A percentile compares a stretch with the other conserved stretches of the same genome.
These are phyloP conservation scores for Petrocephalus zakoni DNA, from an alignment of 2,113 vertebrate species.

Conservation along the genomic window DNA sequence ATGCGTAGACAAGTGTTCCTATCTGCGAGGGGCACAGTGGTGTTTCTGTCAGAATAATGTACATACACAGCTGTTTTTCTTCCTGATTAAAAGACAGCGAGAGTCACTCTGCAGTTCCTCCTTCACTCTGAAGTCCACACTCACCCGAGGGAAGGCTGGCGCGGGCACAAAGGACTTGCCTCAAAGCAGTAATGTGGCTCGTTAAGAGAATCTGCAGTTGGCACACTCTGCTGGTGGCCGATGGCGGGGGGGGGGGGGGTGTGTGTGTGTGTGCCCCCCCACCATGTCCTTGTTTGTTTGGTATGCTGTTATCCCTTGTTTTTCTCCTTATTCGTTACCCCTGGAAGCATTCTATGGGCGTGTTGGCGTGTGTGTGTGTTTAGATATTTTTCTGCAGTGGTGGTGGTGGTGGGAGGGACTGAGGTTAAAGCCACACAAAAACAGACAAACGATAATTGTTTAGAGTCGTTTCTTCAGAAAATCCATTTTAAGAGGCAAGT, in stretches of 20 bases:
- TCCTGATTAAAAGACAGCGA: neutral
- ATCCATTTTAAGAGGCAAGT: neutral
- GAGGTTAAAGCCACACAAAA: neutral
- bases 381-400: neutral
- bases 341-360: neutral
- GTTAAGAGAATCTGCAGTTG: conserved; percentile 8
- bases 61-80: neutral
- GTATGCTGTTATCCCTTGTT: neutral
- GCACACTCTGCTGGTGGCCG: neutral
- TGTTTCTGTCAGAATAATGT: neutral
- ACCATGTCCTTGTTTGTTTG: neutral
- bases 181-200: conserved; percentile 5
- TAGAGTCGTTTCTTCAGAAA: neutral
- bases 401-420: neutral
- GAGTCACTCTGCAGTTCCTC: neutral
- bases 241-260: neutral
- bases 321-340: neutral
- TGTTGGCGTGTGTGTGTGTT: neutral
- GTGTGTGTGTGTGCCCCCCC: no score
- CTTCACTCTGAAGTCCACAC: neutral
- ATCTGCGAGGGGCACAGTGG: neutral
- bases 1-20: neutral
- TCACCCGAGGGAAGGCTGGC: neutral
- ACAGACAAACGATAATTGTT: neutral
- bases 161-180: neutral